Evolutionary conservation across 2,888 invertebrate species (phyloP).

Genomic region (Caenorhabditis sp.): DNA sequence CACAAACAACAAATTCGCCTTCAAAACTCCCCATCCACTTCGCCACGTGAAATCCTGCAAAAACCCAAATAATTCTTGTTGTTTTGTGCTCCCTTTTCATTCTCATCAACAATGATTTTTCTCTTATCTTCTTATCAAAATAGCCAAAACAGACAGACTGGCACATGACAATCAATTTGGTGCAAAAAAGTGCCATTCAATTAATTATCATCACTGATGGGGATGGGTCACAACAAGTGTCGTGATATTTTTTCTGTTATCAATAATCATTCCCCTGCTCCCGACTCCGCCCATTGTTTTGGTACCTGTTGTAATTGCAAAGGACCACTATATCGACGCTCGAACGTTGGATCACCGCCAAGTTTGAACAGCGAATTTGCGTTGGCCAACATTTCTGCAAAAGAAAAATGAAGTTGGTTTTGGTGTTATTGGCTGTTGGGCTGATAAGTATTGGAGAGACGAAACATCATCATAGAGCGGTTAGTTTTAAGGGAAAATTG

Average conservation of each 20-base stretch:
- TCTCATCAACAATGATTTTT: too few relatives aligned
- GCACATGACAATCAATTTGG: background rate
- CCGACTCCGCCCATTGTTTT: background rate
- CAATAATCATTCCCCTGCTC: too few relatives aligned
- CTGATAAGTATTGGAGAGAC: background rate
- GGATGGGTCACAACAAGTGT: background rate
- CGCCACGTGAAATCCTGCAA: slow-evolving; percentile 68
- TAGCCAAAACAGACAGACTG: background rate
- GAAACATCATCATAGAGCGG: slow-evolving; percentile 9
- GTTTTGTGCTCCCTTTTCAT: too few relatives aligned
- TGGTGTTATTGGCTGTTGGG: slow-evolving; percentile 8
- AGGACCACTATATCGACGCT: slow-evolving; percentile 47
- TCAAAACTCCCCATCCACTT: slow-evolving; percentile 60
- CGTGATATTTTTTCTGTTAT: background rate
- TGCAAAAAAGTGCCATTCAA: background rate
- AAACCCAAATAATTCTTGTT: too few relatives aligned
- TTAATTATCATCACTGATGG: background rate
- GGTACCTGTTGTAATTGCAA: slow-evolving; percentile 56
- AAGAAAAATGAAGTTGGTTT: background rate
- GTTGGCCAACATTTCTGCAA: slow-evolving; percentile 50
- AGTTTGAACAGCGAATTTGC: slow-evolving; percentile 48
- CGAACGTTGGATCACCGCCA: slow-evolving; percentile 52
- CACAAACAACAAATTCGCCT: slow-evolving; percentile 66
- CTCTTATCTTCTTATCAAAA: background rate
- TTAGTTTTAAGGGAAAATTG: too few relatives aligned